Base-by-base conservation (phyloP, 2,113 vertebrate genomes). In the Psilopogon haemacephalus region DNA sequence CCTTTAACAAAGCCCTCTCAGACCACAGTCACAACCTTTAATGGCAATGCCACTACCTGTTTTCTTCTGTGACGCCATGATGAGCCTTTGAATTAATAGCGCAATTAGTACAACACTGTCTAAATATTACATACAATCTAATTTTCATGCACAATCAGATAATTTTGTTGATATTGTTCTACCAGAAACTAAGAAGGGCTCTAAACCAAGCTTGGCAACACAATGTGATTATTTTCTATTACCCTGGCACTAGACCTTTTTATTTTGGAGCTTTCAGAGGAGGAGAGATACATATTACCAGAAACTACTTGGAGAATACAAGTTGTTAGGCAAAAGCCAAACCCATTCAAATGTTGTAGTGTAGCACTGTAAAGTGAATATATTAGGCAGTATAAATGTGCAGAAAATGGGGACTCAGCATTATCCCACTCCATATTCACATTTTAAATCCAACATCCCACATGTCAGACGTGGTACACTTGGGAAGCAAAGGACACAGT, bases 61-160 rank as follows among this genome's bases (percentile, higher is more conserved):
- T 96, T 89, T 86, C 74, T 73, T 89, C 10, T 26, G 27, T 59
- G 40, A 72, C 54, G 55, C 44, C 35, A 59, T 15, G 32, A 82
- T n/a, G 35, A 94, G 69, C 52, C 48, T 75, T 74, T 46, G 70
- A 94, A 81, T 75, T 84, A 91, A 92, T 62, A 93, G 46, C 94
- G 23, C 54, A 91, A 78, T 35, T 72, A 88, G 85, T 85, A 73
- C 54, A 95, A 73, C 28, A 38, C 65, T 73, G 40, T 92, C 71
- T 90, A 75, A 88, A 90, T 81, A 67, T 62, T 63, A 87, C 58
- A 72, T 89, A 79, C 48, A 93, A 88, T 73, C 82, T 96, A 90
- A 96, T 94, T 95, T 97, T 94, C 76, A 55, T 86, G 65, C 69
- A 91, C 95, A 91, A 35, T 91, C 84, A 95, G 80, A 92, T 94